These are phyloP conservation scores for Drosophila persimilis DNA, from an alignment of 1,140 invertebrate genomes.

Conservation along the genomic window DNA sequence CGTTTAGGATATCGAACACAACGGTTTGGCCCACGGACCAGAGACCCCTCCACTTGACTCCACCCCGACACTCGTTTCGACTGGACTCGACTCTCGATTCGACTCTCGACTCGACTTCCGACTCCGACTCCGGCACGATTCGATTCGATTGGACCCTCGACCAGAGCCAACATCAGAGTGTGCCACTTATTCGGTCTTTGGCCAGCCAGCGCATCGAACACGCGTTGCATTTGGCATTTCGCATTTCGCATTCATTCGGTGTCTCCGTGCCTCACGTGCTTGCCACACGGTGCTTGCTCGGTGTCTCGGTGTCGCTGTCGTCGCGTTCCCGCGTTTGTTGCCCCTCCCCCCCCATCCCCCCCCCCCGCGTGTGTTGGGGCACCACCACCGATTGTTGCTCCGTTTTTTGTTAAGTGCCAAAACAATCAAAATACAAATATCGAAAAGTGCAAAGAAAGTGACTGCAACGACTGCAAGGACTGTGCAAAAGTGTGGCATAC, in stretches of 20 bases:
- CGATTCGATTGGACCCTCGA: too few relatives aligned
- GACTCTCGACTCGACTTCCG: neutral
- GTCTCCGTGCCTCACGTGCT: too few relatives aligned
- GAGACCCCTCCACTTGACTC: constrained; percentile 9
- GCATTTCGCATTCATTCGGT: too few relatives aligned
- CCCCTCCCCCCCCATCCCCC: too few relatives aligned
- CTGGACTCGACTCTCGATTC: neutral
- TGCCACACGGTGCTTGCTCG: too few relatives aligned
- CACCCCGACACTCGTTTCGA: neutral
- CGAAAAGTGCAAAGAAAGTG: neutral
- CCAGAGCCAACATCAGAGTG: too few relatives aligned
- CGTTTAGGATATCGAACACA: constrained; percentile 62
- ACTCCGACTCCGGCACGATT: constrained; percentile 1
- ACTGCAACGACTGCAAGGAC: constrained; percentile 27
- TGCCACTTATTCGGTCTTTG: too few relatives aligned
- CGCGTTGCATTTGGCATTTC: too few relatives aligned
- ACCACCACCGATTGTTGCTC: constrained; percentile 8
- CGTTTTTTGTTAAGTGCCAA: constrained; percentile 32
- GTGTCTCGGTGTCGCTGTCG: too few relatives aligned
- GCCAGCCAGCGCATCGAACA: too few relatives aligned
- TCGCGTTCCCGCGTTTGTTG: too few relatives aligned
- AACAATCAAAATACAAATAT: neutral
- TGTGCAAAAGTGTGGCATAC: constrained; percentile 30
- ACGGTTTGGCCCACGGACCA: constrained; percentile 44
- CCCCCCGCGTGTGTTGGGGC: neutral